Evolutionary conservation across 2,113 vertebrate species (phyloP), one percentile per base, ranked within the genome.

Genomic region (Catagonus wagneri): DNA sequence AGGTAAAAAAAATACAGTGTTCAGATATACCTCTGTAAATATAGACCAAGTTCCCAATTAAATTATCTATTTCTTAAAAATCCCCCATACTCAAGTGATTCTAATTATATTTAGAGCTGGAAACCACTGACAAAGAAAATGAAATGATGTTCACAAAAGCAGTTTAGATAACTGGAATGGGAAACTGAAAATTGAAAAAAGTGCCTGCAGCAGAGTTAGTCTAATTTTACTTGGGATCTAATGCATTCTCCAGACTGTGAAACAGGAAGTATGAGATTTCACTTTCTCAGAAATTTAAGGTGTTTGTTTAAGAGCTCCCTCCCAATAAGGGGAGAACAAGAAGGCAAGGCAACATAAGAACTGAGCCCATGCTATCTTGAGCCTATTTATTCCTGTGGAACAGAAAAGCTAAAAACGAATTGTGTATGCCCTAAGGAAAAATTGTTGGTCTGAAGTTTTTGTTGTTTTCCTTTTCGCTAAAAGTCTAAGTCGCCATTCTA

Each of bases 21-120:
- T 74, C 14, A 80, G 19, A 56, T 58, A 63, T 6, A 17, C 16
- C 56, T 75, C 25, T 90, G 23, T 58, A 76, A 8, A 44, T 44
- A 87, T 3, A 83, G 12, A 91, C 78, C 52, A 93, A 50, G 58
- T 83, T 22, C 66, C 1, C 25, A 87, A 66, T 78, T 84, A 91
- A 39, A 88, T 80, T 1, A 14, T 20, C 23, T 88, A 23, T 72
- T 58, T 86, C 80, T 76, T 69, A 19, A 25, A 36, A 50, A 68
- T 66, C 8, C 10, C 2, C 22, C 44, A 32, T 6, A 15, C 2
- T 2, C 76, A 78, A 83, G 32, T 60, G 83, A 88, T 89, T 84
- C 39, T 78, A 74, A n/a, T 89, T 36, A 84, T 74, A 56, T 75
- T 92, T 74, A 95, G 27, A 23, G 6, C 13, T 94, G 36, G 72